Conservation (phyloP, 2,888 invertebrate species). For the Corythucha ciliata region DNA sequence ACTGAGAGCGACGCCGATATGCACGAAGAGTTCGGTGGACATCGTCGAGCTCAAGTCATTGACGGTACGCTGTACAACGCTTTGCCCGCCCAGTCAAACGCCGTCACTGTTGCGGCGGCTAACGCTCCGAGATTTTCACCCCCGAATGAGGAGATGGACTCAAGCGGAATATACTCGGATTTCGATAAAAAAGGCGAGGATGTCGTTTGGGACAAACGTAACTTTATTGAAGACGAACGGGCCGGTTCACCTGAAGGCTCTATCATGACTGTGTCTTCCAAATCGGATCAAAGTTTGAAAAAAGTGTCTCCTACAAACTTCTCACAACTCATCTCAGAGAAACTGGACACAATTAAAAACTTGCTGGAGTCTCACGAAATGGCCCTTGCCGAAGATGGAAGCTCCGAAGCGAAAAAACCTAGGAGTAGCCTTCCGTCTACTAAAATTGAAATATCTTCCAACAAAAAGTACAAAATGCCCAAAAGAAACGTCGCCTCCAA, state of each 20-base stretch:
- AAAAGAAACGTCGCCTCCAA: slow-evolving; percentile 68
- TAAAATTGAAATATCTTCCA: slow-evolving; percentile 41
- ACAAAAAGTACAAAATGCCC: slow-evolving; percentile 68
- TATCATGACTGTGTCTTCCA: slow-evolving; percentile 45
- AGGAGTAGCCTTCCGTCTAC: too few species aligned
- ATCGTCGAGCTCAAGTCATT: slow-evolving; percentile 71
- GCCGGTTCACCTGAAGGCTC: slow-evolving; percentile 57
- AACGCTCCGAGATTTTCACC: slow-evolving; percentile 40
- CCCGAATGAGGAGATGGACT: slow-evolving; percentile 75
- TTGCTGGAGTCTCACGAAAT: slow-evolving; percentile 32
- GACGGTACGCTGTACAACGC: slow-evolving; percentile 77
- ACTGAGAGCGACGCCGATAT: slow-evolving; percentile 85
- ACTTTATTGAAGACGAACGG: slow-evolving; percentile 41
- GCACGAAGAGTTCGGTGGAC: slow-evolving; percentile 53
- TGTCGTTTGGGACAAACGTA: slow-evolving; percentile 38
- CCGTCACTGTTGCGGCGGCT: slow-evolving; percentile 22
- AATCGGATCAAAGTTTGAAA: slow-evolving; percentile 44
- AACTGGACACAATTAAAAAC: slow-evolving; percentile 32
- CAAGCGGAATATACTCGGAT: slow-evolving; percentile 80
- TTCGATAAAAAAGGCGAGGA: slow-evolving; percentile 66
- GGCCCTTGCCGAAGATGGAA: slow-evolving; percentile 28
- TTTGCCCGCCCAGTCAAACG: slow-evolving; percentile 27
- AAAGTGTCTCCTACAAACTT: slow-evolving; percentile 31
- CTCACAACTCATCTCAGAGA: slow-evolving; percentile 30
- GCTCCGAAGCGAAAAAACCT: slow-evolving; percentile 6